These are phyloP conservation scores for Nomada hirtipes DNA, from an alignment of 2,888 invertebrate species.

Conservation along the genomic window DNA sequence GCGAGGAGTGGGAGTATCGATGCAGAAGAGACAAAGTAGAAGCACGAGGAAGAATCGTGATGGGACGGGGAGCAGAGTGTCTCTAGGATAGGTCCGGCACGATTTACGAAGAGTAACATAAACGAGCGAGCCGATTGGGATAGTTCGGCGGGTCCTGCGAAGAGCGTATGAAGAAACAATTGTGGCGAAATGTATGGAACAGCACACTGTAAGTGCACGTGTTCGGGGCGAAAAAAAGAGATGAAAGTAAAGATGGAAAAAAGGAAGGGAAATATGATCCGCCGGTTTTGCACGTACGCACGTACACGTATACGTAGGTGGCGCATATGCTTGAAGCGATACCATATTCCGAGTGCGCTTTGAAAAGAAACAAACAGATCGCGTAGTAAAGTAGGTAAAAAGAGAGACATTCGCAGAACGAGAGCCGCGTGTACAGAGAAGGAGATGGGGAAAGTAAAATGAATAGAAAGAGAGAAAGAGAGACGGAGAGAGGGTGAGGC, in stretches of 20 bases:
- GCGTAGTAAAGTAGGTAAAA: constrained; percentile 7
- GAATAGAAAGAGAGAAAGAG: not conserved
- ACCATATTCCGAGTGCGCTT: constrained; percentile 19
- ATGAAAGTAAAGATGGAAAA: not conserved
- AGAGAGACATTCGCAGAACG: constrained; percentile 5
- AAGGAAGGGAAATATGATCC: constrained; percentile 33
- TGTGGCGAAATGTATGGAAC: not conserved
- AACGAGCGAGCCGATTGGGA: too few relatives aligned
- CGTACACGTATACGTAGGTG: not conserved
- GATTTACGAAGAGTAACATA: too few relatives aligned
- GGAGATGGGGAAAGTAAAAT: constrained; percentile 5
- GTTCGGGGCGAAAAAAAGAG: not conserved
- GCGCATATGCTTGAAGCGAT: constrained; percentile 12
- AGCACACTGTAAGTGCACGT: not conserved
- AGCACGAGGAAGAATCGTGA: not conserved
- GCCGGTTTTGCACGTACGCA: constrained; percentile 1
- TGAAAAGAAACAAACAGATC: constrained; percentile 26
- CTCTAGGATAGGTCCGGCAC: constrained; percentile 2
- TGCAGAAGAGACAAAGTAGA: constrained; percentile 3
- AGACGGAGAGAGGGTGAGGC: constrained; percentile 7
- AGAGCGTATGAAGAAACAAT: not conserved
- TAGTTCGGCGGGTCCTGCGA: too few relatives aligned
- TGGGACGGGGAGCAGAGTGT: not conserved
- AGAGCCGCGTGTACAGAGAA: not conserved
- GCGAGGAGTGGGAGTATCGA: not conserved